Percentiles rank a stretch among this genome's conserved stretches.
Conservation (phyloP, 1,140 invertebrate genomes). For the Drosophila suzukii region DNA sequence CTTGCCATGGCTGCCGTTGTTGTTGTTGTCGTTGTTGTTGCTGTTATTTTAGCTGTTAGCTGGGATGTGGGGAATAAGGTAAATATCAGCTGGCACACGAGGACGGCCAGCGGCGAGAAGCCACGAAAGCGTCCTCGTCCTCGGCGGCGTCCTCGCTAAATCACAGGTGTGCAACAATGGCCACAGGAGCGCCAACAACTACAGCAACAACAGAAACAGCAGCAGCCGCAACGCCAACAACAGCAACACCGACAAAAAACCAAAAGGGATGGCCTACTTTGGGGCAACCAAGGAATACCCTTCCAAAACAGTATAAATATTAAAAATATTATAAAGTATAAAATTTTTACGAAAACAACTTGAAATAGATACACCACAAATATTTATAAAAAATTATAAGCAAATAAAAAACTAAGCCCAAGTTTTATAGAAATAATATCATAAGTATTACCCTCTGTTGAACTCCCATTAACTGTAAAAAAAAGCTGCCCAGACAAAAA, state of each 20-base stretch:
- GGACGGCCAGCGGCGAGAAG: conserved; percentile 32
- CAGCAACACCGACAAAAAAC: not conserved
- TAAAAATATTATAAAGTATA: too few relatives aligned
- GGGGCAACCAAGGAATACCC: not conserved
- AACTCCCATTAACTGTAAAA: too few relatives aligned
- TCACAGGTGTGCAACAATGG: conserved; percentile 73
- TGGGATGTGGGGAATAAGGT: conserved; percentile 63
- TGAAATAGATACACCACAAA: too few relatives aligned
- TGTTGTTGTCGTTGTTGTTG: not conserved
- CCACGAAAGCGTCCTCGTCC: conserved; percentile 40
- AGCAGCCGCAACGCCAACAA: conserved; percentile 15
- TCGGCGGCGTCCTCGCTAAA: conserved; percentile 63
- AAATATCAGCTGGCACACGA: conserved; percentile 74
- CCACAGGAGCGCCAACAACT: conserved; percentile 46
- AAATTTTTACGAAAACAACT: too few relatives aligned
- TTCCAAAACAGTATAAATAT: too few relatives aligned
- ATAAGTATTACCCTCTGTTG: too few relatives aligned
- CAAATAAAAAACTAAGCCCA: too few relatives aligned
- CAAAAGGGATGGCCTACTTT: not conserved
- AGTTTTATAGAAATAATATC: too few relatives aligned
- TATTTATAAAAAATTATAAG: too few relatives aligned
- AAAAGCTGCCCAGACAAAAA: too few relatives aligned
- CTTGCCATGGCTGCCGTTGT: conserved; percentile 2
- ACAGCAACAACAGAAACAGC: conserved; percentile 5
- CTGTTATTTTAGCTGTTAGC: conserved; percentile 4